Percentiles rank a stretch among this genome's conserved stretches.
Evolutionary conservation across 1,140 invertebrate genomes (phyloP).

Genomic region (Lepidurus apus): DNA sequence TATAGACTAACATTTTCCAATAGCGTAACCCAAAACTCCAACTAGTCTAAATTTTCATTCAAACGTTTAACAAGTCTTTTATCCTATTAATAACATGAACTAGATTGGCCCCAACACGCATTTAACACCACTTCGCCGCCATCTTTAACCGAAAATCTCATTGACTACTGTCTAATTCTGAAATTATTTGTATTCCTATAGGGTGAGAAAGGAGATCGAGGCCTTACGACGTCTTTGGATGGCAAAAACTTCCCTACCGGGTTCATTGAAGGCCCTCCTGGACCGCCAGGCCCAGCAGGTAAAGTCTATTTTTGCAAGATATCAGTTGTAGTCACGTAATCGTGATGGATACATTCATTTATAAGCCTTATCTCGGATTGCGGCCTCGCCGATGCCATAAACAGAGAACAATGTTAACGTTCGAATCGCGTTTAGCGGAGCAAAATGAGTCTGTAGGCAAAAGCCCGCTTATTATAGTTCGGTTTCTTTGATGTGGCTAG

Average conservation of each 20-base stretch:
- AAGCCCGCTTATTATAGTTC: too few relatives aligned
- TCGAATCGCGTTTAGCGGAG: too few relatives aligned
- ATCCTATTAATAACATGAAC: conserved; percentile 25
- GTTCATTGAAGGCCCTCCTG: conserved; percentile 87
- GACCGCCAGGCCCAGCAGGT: conserved; percentile 84
- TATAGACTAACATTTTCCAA: conserved; percentile 5
- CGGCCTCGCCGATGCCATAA: too few relatives aligned
- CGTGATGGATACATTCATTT: neutral
- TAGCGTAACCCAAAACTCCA: neutral
- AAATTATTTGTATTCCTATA: conserved; percentile 42
- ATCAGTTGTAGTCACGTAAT: neutral
- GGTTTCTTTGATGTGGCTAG: too few relatives aligned
- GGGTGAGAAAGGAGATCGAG: conserved; percentile 86
- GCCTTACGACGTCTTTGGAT: conserved; percentile 79
- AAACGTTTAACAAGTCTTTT: neutral
- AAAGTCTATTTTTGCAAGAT: conserved; percentile 42
- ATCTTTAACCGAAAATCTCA: conserved; percentile 23
- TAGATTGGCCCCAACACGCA: neutral
- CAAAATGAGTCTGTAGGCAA: too few relatives aligned
- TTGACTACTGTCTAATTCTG: neutral
- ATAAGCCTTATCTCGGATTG: too few relatives aligned
- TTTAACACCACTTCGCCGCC: conserved; percentile 8
- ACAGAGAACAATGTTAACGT: too few relatives aligned
- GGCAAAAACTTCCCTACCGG: conserved; percentile 84
- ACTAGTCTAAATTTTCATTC: neutral